Percentiles rank a stretch among this genome's conserved stretches.
phyloP scores from a whole-genome alignment of 2,797 vertebrate genomes.

The Chiloscyllium punctatum region DNA sequence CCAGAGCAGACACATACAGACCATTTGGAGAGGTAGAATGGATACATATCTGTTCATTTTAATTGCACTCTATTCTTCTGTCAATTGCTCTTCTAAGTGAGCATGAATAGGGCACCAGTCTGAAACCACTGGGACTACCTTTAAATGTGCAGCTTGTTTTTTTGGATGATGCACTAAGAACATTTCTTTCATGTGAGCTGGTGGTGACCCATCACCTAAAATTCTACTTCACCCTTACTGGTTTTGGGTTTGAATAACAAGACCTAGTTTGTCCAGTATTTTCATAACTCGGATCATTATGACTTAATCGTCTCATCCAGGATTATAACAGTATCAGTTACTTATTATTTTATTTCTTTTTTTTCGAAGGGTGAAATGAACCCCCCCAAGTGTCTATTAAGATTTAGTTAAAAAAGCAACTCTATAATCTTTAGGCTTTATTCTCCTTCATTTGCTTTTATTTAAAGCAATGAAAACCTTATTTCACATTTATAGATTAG shows the following conservation, averaged over 20 bases:
- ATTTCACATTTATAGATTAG: background rate
- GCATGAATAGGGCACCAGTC: background rate
- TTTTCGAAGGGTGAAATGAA: background rate
- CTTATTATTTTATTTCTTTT: background rate
- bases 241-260: background rate
- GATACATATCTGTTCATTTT: too few species aligned
- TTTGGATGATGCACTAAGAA: background rate
- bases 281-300: too few species aligned
- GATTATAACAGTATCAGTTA: too few species aligned
- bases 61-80: too few species aligned
- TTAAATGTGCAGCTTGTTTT: background rate
- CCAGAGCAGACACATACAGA: too few species aligned
- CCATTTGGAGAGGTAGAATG: too few species aligned
- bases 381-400: background rate
- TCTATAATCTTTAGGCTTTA: too few species aligned
- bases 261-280: too few species aligned
- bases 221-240: background rate
- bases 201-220: background rate
- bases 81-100: background rate
- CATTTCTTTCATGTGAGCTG: background rate
- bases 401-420: background rate
- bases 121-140: background rate
- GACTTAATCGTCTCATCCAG: too few species aligned
- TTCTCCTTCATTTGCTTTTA: background rate
- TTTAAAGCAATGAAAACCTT: background rate